Conservation (phyloP, 2,888 invertebrate genomes). For the Strigamia transsilvanica region DNA sequence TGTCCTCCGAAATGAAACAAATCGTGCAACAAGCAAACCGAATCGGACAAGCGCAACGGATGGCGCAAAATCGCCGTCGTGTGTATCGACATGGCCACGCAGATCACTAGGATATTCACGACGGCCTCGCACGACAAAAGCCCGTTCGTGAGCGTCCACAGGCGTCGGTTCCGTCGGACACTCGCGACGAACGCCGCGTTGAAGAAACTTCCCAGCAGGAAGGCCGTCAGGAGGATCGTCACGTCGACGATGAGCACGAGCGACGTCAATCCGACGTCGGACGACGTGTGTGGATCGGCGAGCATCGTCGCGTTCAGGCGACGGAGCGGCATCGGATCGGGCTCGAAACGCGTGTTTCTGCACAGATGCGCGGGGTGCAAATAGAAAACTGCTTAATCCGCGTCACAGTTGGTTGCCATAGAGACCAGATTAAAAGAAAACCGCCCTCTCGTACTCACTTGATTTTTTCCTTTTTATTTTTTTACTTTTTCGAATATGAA, state of each 20-base stretch:
- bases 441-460: background rate
- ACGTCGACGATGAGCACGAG: conserved; percentile 14
- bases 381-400: conserved; percentile 4
- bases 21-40: background rate
- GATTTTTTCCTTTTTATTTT: background rate
- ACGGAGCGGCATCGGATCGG: background rate
- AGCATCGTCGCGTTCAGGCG: background rate
- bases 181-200: conserved; percentile 9
- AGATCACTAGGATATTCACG: background rate
- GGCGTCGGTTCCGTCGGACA: conserved; percentile 3
- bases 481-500: background rate
- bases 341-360: conserved; percentile 6
- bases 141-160: conserved; percentile 51
- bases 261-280: conserved; percentile 1
- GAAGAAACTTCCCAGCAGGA: conserved; percentile 26
- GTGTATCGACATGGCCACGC: background rate
- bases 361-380: background rate
- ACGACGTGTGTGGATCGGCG: background rate
- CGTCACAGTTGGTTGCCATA: conserved; percentile 19
- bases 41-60: background rate
- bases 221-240: background rate
- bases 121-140: conserved; percentile 39
- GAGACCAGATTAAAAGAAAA: background rate
- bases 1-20: conserved; percentile 11
- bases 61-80: conserved; percentile 15